phyloP scores from a whole-genome alignment of 2,113 vertebrate species.

The Mixornis gularis region DNA sequence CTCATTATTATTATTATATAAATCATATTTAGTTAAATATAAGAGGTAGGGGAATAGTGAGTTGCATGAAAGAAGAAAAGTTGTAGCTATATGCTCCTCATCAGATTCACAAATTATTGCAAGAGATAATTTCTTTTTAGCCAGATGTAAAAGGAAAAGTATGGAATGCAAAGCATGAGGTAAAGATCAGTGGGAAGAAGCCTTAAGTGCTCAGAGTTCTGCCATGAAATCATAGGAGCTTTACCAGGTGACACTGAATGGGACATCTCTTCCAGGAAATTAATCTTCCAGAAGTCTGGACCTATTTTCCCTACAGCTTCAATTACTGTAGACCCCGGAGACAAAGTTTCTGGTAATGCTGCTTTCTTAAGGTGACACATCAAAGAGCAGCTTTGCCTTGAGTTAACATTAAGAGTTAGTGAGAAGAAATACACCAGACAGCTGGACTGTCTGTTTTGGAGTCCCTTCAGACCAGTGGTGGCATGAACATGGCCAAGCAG shows the following conservation, averaged over 20 bases:
- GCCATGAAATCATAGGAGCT: not conserved
- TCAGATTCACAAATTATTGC: not conserved
- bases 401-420: not conserved
- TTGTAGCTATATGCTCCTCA: not conserved
- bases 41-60: not conserved
- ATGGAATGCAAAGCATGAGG: not conserved
- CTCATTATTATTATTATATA: not conserved
- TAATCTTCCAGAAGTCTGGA: not conserved
- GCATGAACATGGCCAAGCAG: not conserved
- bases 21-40: not conserved
- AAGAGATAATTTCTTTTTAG: not conserved
- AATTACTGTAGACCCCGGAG: not conserved
- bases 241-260: not conserved
- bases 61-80: not conserved
- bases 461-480: not conserved
- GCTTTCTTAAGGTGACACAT: not conserved
- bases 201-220: not conserved
- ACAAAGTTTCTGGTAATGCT: not conserved
- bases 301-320: not conserved
- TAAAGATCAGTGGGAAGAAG: not conserved
- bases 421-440: not conserved
- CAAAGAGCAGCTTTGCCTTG: not conserved
- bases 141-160: not conserved
- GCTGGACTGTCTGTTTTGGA: not conserved
- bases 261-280: not conserved